Conservation (phyloP, 1,140 invertebrate genomes). For the Drosophila auraria region DNA sequence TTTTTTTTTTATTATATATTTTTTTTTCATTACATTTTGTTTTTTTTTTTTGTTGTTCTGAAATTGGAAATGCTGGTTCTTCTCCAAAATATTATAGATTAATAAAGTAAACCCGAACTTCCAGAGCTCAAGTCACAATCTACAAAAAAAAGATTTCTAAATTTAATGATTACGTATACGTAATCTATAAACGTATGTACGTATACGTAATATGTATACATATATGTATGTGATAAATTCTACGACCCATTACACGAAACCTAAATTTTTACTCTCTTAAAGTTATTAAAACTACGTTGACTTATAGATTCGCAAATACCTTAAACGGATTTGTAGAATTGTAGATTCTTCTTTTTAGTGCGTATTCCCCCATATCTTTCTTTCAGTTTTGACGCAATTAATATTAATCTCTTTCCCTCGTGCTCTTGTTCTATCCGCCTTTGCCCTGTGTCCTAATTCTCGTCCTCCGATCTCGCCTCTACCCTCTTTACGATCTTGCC, state of each 20-base stretch:
- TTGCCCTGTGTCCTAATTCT: conserved; percentile 50
- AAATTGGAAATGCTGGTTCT: not conserved
- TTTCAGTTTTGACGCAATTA: conserved; percentile 5
- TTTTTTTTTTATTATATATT: no score
- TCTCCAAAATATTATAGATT: not conserved
- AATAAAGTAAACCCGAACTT: not conserved
- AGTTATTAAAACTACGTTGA: not conserved
- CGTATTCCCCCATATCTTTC: not conserved
- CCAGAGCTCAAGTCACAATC: not conserved
- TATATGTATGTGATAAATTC: not conserved
- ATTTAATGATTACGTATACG: not conserved
- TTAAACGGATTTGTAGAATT: not conserved
- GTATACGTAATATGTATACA: no score
- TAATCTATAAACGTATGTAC: no score
- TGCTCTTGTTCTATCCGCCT: conserved; percentile 6
- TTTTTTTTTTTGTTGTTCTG: no score
- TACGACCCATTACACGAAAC: conserved; percentile 2
- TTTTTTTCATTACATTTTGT: not conserved
- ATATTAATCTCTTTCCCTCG: not conserved
- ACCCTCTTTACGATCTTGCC: conserved; percentile 15
- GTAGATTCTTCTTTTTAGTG: not conserved
- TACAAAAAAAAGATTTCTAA: not conserved
- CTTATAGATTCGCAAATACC: conserved; percentile 1
- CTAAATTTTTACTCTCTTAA: not conserved
- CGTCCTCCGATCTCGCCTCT: not conserved